A percentile compares a stretch with the other conserved stretches of the same genome.
Evolutionary conservation across 1,140 invertebrate genomes (phyloP).

Genomic region (Hypothenemus hampei): DNA sequence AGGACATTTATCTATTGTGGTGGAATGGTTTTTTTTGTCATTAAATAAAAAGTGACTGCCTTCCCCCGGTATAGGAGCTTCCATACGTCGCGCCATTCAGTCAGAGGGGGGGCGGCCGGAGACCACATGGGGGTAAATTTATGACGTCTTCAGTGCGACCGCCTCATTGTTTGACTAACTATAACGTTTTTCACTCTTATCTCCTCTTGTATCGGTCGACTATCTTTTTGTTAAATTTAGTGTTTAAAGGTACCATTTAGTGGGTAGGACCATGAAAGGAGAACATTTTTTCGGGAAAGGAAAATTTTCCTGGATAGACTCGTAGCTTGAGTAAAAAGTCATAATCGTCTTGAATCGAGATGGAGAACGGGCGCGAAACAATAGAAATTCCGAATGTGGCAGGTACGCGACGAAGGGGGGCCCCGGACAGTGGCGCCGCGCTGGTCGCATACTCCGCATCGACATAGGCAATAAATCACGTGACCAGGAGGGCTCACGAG

Average conservation of each 20-base stretch:
- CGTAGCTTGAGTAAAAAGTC: too few relatives aligned
- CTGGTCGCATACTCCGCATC: constrained; percentile 45
- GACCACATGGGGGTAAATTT: constrained; percentile 38
- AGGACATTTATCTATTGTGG: too few relatives aligned
- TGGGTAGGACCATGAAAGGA: too few relatives aligned
- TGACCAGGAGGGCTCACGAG: constrained; percentile 37
- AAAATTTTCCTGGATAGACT: too few relatives aligned
- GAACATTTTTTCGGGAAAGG: too few relatives aligned
- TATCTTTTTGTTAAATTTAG: constrained; percentile 44
- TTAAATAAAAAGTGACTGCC: too few relatives aligned
- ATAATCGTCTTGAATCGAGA: too few relatives aligned
- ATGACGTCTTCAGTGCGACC: constrained; percentile 41
- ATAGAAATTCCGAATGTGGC: constrained; percentile 43
- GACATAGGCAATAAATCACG: constrained; percentile 45
- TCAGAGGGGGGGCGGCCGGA: constrained; percentile 28
- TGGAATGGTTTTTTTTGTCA: too few relatives aligned
- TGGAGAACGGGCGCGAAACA: constrained; percentile 34
- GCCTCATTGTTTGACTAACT: constrained; percentile 46
- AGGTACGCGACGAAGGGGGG: constrained; percentile 32
- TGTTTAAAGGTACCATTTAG: too few relatives aligned
- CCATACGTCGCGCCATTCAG: constrained; percentile 23
- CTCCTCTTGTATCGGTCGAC: constrained; percentile 42
- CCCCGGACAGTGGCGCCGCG: constrained; percentile 38
- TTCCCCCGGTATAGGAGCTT: not conserved
- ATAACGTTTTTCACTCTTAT: constrained; percentile 45